A percentile compares a stretch with the other conserved stretches of the same genome.
These are phyloP conservation scores for Drymonia ruficornis DNA, from an alignment of 2,888 invertebrate species.

Conservation along the genomic window DNA sequence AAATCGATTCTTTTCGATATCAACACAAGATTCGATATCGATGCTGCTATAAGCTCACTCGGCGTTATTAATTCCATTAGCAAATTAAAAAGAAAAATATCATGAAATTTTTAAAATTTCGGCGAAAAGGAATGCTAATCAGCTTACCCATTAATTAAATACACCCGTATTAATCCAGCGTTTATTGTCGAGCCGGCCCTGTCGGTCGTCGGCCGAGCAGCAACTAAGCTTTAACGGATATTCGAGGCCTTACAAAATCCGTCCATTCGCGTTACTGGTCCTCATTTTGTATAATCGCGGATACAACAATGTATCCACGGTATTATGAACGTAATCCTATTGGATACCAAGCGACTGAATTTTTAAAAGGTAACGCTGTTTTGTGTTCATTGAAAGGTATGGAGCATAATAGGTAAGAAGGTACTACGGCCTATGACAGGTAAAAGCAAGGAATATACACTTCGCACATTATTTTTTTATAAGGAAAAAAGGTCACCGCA, in stretches of 20 bases:
- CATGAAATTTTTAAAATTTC: background rate
- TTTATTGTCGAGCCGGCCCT: conserved; percentile 25
- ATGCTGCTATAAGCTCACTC: background rate
- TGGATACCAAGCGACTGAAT: conserved; percentile 22
- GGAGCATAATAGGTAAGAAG: no score
- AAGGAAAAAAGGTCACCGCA: no score
- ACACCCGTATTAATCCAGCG: conserved; percentile 19
- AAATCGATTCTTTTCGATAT: background rate
- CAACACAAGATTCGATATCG: background rate
- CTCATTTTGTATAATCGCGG: conserved; percentile 32
- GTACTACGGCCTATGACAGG: no score
- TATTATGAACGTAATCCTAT: conserved; percentile 35
- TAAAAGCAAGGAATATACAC: no score
- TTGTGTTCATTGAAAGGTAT: background rate
- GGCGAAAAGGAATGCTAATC: background rate
- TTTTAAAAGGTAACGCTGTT: conserved; percentile 17
- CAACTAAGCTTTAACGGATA: conserved; percentile 23
- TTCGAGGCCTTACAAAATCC: conserved; percentile 29
- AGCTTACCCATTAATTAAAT: conserved; percentile 12
- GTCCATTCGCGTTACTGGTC: conserved; percentile 28
- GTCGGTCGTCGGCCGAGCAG: conserved; percentile 19
- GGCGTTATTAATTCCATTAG: background rate
- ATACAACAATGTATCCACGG: conserved; percentile 17
- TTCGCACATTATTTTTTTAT: no score
- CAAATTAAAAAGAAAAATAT: background rate